Base-by-base conservation (phyloP, 2,113 vertebrate genomes). In the Abramis brama region DNA sequence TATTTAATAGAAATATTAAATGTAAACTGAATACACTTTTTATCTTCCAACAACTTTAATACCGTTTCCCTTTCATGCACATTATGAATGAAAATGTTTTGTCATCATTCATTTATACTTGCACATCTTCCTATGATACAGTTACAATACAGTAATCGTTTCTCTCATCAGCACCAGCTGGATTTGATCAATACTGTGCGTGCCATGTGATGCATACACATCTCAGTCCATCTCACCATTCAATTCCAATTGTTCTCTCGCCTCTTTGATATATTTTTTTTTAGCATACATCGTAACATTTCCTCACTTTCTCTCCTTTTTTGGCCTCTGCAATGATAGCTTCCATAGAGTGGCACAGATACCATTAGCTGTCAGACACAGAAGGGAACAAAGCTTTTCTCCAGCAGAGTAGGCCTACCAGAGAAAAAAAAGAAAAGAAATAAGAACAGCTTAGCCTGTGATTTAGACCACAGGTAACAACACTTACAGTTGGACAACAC, bases 361-460 rank as follows among this genome's bases (percentile, higher is more conserved):
- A 82, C 82, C 79, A 85, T 89, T 79, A 84, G 83, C 87, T 92
- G 88, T 91, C 92, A 92, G 83, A 77, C 2, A 39, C 55, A 80
- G 80, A 92, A 87, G 89, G 64, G 91, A 89, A 90, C 81, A 87
- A 91, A 91, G 39, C 80, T 75, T 82, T 74, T 90, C 84, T 87
- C 85, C 75, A 79, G 85, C n/a, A 5, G 60, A 50, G 12, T 45
- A 8, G 1, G 7, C 39, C 39, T 43, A 45, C 55, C 81, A 66
- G 85, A 86, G 39, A 33, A 3, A 10, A 36, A 21, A 83, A 62
- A 43, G 27, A 27, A 27, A 68, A 90, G 6, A 86, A 82, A 86
- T 86, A 82, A 57, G 27, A 47, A 55, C 59, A 86, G 88, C 83
- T 89, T 86, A 89, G 79, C 74, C 33, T 64, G 55, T 70, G 50